phyloP scores from a whole-genome alignment of 2,113 vertebrate genomes.

The Acrocephalus kingi region DNA sequence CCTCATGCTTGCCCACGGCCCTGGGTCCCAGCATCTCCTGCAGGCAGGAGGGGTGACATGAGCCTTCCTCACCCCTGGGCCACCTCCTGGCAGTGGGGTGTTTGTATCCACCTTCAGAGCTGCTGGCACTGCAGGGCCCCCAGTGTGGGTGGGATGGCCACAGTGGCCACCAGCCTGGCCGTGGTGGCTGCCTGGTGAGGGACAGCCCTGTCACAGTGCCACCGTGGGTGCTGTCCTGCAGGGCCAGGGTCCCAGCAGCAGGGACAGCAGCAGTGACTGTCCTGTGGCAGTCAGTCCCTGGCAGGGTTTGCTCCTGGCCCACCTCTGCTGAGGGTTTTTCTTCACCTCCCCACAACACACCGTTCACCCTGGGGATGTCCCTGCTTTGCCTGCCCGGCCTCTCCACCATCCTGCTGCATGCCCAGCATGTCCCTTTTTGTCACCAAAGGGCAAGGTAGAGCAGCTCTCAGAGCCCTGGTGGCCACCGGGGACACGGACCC shows the following conservation, averaged over 20 bases:
- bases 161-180: background rate
- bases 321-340: background rate
- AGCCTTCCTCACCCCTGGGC: background rate
- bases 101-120: too few species aligned
- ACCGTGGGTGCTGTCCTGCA: fast-evolving
- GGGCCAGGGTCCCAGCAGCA: fast-evolving
- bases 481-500: fast-evolving
- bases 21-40: background rate
- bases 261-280: background rate
- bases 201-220: fast-evolving
- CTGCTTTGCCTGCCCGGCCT: background rate
- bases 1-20: fast-evolving
- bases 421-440: background rate
- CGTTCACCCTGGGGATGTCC: background rate
- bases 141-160: fast-evolving
- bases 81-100: fast-evolving
- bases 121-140: background rate
- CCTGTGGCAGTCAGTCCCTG: fast-evolving
- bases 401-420: fast-evolving
- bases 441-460: background rate
- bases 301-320: background rate
- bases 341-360: fast-evolving
- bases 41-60: background rate
- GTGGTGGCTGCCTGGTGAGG: background rate
- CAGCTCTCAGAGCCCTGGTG: background rate